Percentiles rank a stretch among this genome's conserved stretches.
phyloP scores from a whole-genome alignment of 2,113 vertebrate species.

The Nestor notabilis region DNA sequence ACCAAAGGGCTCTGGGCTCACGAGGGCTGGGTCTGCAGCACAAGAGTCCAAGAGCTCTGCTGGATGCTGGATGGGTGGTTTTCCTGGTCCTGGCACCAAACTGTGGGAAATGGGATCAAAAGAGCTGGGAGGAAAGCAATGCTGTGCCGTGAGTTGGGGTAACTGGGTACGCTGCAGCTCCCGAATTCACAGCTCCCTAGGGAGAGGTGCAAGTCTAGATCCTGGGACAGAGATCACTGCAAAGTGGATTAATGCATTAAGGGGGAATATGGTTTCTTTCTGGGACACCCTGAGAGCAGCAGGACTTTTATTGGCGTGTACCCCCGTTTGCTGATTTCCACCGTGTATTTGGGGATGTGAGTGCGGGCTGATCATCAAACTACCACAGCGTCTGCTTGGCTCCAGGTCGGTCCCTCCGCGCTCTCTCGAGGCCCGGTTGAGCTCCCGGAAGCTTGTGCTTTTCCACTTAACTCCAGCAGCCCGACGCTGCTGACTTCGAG shows the following conservation, averaged over 20 bases:
- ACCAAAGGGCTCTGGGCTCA: neutral
- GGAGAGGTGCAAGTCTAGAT: too few relatives aligned
- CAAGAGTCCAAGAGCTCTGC: neutral
- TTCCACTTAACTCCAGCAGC: neutral
- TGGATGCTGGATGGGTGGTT: neutral
- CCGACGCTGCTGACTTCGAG: neutral
- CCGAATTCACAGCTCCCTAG: accelerated
- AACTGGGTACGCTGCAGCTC: neutral
- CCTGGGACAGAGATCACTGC: neutral
- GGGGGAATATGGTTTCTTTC: neutral
- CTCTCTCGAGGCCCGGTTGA: too few relatives aligned
- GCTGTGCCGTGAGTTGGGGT: neutral
- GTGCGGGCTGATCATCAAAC: neutral
- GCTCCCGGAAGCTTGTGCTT: neutral
- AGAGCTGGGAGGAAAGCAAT: neutral
- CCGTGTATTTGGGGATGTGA: accelerated
- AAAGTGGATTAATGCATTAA: accelerated
- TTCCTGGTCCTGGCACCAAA: neutral
- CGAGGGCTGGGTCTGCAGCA: accelerated
- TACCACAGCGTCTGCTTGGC: neutral
- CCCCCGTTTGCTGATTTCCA: neutral
- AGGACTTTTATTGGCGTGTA: accelerated
- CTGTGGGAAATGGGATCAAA: neutral
- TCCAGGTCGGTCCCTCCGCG: neutral
- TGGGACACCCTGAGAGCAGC: neutral